Evolutionary conservation across 35 echinoderm and acorn worm genomes (phyloP), one percentile per base, ranked within the genome.

Genomic region (Apostichopus parvimensis): DNA sequence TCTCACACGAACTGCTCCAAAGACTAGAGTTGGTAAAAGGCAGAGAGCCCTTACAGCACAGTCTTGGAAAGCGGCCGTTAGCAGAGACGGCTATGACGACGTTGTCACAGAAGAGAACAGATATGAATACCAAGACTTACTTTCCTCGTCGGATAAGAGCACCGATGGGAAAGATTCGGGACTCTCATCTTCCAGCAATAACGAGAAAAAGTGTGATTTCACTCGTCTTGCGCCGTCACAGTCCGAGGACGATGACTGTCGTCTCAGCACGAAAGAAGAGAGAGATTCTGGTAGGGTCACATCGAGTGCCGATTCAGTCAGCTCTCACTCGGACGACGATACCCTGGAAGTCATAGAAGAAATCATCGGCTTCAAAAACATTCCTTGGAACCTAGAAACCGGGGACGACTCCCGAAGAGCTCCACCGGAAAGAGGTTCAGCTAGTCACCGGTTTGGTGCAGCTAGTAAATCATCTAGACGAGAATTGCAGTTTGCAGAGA

Each of bases 281-380:
- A 14, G 24, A 52, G 28, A 14, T 28, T 26, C 24, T 6, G 8
- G 7, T 6, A 45, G 68, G 61, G 45, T 88, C 20, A 71, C 28
- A 5, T 88, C 62, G 22, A 88, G 57, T 24, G 45, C 68, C 15
- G 86, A 72, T 68, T 88, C 86, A 10, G 34, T 88, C 15, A 88
- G 86, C 64, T 88, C 86, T 4, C 60, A 88, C 8, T 88, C 86
- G 12, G 89, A 91, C 34, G 89, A 91, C 10, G 89, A 91, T 25
- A 91, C 89, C 26, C 76, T 91, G 12, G 89, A 91, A 77, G 89
- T 78, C 15, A 91, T 91, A 20, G 89, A 91, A 60, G 89, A 91
- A 79, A 91, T 91, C 14, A 79, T 91, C 14, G 89, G 89, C 15
- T 91, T 91, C 55, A 57, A 91, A 79, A 91, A 91, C 53, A 57